Evolutionary conservation across 2,888 invertebrate species (phyloP).

Genomic region (Oscheius onirici): DNA sequence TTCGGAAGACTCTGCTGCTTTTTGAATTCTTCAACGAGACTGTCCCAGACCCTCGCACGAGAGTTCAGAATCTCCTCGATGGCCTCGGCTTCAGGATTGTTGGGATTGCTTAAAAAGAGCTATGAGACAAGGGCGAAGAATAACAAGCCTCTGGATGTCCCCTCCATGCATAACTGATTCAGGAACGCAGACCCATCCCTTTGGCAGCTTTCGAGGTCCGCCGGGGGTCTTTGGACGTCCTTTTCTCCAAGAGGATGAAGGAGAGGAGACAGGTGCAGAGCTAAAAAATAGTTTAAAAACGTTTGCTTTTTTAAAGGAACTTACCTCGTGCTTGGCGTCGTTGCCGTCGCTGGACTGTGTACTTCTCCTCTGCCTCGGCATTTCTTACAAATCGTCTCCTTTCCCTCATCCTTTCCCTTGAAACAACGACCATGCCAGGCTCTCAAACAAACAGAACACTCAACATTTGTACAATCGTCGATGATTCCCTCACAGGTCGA

Average conservation of each 20-base stretch:
- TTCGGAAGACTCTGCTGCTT: not conserved
- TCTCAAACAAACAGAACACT: conserved; percentile 43
- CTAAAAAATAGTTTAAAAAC: no score
- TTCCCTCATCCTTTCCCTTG: not conserved
- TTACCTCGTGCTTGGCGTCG: not conserved
- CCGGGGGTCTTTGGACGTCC: not conserved
- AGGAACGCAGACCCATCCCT: not conserved
- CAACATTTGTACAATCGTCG: conserved; percentile 47
- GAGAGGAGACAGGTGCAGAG: no score
- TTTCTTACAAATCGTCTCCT: not conserved
- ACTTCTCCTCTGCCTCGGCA: not conserved
- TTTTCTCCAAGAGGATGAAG: not conserved
- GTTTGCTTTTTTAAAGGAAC: no score
- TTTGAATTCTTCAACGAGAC: conserved; percentile 13
- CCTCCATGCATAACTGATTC: not conserved
- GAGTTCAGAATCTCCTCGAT: conserved; percentile 7
- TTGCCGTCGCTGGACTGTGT: not conserved
- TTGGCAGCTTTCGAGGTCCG: not conserved
- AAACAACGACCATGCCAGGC: conserved; percentile 53
- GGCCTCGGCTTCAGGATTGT: not conserved
- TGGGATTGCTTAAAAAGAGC: not conserved
- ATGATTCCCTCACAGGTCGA: conserved; percentile 37
- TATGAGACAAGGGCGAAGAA: not conserved
- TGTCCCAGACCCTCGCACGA: conserved; percentile 18
- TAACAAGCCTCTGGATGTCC: not conserved